Conservation (phyloP, 2,888 invertebrate species). For the Diarsia mendica region DNA sequence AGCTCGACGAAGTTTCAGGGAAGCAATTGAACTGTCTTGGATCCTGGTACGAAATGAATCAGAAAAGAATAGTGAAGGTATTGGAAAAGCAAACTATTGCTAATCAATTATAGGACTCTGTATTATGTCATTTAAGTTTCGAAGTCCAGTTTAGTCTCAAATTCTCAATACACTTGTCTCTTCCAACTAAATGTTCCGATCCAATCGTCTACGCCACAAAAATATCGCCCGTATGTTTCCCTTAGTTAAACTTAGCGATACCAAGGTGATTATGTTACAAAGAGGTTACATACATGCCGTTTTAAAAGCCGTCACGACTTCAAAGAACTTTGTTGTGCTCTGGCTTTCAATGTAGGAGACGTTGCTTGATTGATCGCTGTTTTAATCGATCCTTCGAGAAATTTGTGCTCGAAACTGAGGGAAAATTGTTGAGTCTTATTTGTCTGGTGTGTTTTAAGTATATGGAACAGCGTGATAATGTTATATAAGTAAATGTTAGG, state of each 20-base stretch:
- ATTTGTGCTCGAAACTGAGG: conserved; percentile 35
- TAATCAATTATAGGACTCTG: no score
- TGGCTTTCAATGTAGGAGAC: conserved; percentile 50
- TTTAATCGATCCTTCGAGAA: conserved; percentile 49
- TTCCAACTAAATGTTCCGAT: neutral
- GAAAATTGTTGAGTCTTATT: conserved; percentile 42
- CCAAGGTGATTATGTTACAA: conserved; percentile 67
- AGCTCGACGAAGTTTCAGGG: no score
- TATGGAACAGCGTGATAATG: neutral
- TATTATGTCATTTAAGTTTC: no score
- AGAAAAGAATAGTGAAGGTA: no score
- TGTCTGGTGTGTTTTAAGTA: conserved; percentile 17
- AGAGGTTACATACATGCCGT: conserved; percentile 57
- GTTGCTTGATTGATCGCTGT: conserved; percentile 55
- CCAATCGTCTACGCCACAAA: conserved; percentile 6
- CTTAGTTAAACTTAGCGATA: conserved; percentile 43
- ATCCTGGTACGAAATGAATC: no score
- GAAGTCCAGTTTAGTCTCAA: no score
- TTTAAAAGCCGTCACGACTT: conserved; percentile 58
- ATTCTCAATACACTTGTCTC: no score
- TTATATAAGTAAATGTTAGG: neutral
- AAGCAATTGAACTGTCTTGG: no score
- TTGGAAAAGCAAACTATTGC: no score
- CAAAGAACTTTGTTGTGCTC: conserved; percentile 56
- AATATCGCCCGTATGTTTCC: conserved; percentile 40